Base-by-base conservation (phyloP, 2,113 vertebrate genomes). In the Tyrannus savana region DNA sequence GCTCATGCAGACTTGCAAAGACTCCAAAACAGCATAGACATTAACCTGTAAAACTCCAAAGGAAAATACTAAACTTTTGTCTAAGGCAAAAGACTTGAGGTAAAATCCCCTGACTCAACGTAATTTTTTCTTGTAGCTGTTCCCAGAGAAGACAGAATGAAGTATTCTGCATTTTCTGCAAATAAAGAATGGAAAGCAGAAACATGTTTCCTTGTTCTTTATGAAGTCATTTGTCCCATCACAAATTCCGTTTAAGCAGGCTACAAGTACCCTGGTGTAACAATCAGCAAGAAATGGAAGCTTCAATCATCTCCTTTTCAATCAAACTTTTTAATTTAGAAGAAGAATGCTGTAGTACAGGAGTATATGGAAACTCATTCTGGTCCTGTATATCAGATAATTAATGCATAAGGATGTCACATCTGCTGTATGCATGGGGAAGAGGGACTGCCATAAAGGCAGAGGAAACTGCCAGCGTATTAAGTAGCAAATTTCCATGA, bases 271-370 rank as follows among this genome's bases (percentile, higher is more conserved):
- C 11, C 62, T 69, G 37, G 59, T 87, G 47, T 63, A 86, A 90
- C 75, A 96, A 97, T 95, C 87, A 96, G 84, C 28, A 72, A 47
- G 31, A 90, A 91, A 84, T 41, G 25, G 81, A 91, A 90, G 69
- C 81, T 94, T 79, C 79, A 96, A 64, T 95, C 80, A 96, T 92
- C 47, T 91, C 75, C 35, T 84, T 94, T 96, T 93, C 90, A 96
- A 94, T 97, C 91, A 97, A 93, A 59, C 10, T 66, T 93, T 95
- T 96, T 91, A 84, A 92, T 95, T 91, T 88, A 92, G 68, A 93
- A 94, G 78, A 60, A 94, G 76, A 94, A 60, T 25, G 74, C 42
- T 46, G 42, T 47, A 84, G 41, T 62, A 77, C 19, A 58, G 56
- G 46, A 93, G 92, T 84, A 72, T 60, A 55, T 9, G 37, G 87